Base-by-base conservation (phyloP, 2,113 vertebrate genomes). In the Ammospiza nelsoni region DNA sequence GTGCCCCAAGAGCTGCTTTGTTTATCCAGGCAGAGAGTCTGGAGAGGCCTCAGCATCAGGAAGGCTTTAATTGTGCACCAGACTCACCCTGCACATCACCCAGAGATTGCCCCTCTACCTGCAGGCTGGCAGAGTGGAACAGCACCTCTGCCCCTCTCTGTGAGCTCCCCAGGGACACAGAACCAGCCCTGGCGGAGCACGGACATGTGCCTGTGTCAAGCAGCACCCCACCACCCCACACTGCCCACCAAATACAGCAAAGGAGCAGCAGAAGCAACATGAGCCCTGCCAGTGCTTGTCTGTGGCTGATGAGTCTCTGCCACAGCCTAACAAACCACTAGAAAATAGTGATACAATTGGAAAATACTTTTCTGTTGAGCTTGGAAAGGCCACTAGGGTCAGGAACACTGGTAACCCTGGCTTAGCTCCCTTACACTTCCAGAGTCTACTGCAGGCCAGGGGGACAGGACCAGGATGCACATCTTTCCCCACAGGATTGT, bases 131-230 rank as follows among this genome's bases (percentile, higher is more conserved):
- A 27, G n/a, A 69, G 15, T 37, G 29, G 11, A 33, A 9, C 11
- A 79, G 81, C 44, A 13, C 2, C 1, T 2, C 28, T 62, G 12
- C 7, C 12, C 31, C 2, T 28, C 54, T 10, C 61, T 5, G 0
- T 0, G 35, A 80, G 87, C 62, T 67, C n/a, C 28, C 35, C 49
- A 4, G 0, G 1, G 28, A 15, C 29, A 23, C 1, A 1, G 55
- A 6, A 4, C 63, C 37, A 44, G 44, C 24, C 11, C 44, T 52
- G 72, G 67, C 68, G 80, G 8, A 52, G 44, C 49, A 25, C 37
- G 31, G 31, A 0, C 9, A 0, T 1, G 6, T 44, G 35, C 19
- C 27, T 15, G 17, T 3, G 33, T n/a, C 51, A 46, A 43, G 66
- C 41, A 43, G 39, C 59, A 27, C 8, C 41, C 63, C 17, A 28